These are phyloP conservation scores for Chloroceryle inda DNA, from an alignment of 2,797 vertebrate genomes.

Conservation along the genomic window DNA sequence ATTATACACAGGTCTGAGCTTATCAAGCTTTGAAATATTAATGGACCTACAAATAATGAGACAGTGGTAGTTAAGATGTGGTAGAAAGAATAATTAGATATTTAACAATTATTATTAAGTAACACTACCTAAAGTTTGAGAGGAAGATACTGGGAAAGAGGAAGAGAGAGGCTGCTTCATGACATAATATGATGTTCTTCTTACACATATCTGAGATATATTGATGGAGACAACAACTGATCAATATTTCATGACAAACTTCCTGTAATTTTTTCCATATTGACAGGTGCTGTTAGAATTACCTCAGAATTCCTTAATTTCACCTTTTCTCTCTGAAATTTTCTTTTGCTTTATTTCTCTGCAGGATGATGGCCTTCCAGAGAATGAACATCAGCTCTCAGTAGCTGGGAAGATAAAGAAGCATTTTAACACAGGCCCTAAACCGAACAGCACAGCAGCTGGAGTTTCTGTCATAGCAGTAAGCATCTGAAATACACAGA, in stretches of 20 bases:
- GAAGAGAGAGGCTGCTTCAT: neutral
- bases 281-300: neutral
- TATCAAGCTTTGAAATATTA: neutral
- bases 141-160: neutral
- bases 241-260: neutral
- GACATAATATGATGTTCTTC: neutral
- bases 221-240: neutral
- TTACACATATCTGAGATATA: neutral
- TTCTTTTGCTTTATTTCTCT: slow-evolving; percentile 17
- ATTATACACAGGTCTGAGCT: neutral
- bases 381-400: slow-evolving; percentile 92
- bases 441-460: slow-evolving; percentile 89
- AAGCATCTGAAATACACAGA: slow-evolving; percentile 87
- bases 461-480: slow-evolving; percentile 98
- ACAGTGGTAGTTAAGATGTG: neutral
- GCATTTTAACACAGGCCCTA: slow-evolving; percentile 94
- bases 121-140: neutral
- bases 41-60: neutral
- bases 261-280: neutral
- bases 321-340: slow-evolving; percentile 14
- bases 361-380: slow-evolving; percentile 91
- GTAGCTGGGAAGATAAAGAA: slow-evolving; percentile 98
- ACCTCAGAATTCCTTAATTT: neutral
- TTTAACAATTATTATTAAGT: neutral
- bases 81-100: neutral